These are phyloP conservation scores for Chaetodon auriga DNA, from an alignment of 2,113 vertebrate species.

Conservation along the genomic window DNA sequence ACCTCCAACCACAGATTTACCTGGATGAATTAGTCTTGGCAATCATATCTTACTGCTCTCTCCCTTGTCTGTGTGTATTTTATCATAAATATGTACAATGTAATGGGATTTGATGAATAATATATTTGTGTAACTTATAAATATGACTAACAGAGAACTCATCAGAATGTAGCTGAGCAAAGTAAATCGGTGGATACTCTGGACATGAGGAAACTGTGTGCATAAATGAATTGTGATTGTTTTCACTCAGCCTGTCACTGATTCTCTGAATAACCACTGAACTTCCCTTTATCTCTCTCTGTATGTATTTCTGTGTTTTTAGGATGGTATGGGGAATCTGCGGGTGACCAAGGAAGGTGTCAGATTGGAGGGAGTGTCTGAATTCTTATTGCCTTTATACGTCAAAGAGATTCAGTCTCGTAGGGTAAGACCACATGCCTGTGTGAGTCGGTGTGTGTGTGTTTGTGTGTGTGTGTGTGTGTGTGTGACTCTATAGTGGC, in stretches of 20 bases:
- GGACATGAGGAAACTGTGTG: not conserved
- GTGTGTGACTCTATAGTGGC: not conserved
- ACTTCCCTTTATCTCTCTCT: constrained; percentile 11
- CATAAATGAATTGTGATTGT: not conserved
- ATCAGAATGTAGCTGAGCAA: not conserved
- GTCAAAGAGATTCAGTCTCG: constrained; percentile 97
- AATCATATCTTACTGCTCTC: not conserved
- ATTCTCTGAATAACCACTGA: not conserved
- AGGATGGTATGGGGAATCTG: constrained; percentile 98
- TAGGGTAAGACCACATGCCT: constrained; percentile 87
- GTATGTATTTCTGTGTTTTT: constrained; percentile 29
- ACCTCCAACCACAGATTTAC: not conserved
- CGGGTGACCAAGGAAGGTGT: constrained; percentile 95
- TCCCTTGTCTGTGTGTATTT: not conserved
- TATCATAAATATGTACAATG: not conserved
- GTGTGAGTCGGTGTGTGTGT: not conserved
- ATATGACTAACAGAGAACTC: not conserved
- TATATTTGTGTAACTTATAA: not conserved
- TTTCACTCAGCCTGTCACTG: not conserved
- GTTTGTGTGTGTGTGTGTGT: not conserved
- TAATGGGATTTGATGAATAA: not conserved
- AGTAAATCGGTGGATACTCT: not conserved
- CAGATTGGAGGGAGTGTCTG: constrained; percentile 94
- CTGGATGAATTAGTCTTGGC: not conserved
- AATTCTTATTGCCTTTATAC: constrained; percentile 95